Evolutionary conservation across 2,888 invertebrate species (phyloP), one percentile per base, ranked within the genome.

Genomic region (Caenorhabditis imperialis): DNA sequence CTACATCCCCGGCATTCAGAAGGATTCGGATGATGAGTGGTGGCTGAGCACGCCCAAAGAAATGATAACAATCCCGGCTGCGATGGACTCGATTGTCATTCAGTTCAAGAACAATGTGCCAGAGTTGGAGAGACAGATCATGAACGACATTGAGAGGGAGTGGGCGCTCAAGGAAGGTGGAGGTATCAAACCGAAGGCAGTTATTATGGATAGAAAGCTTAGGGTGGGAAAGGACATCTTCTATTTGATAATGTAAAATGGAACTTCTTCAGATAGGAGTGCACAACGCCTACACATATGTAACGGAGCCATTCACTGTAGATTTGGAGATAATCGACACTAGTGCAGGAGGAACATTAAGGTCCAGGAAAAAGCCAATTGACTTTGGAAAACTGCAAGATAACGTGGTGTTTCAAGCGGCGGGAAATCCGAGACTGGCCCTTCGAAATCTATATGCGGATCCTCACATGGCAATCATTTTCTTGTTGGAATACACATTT

Each of bases 251-350:
- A n/a, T n/a, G n/a, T n/a, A 30, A 30, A 30, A 30, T 30, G 10
- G 10, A 30, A n/a, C n/a, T n/a, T n/a, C 30, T 30, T 30, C 67
- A 90, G 89, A 87, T 90, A 63, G 90, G 90, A 38, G 88, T 90
- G 10, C 90, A 90, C 82, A 90, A 90, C 84, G 90, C 90, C 5
- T 89, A 89, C 86, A 85, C 87, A 8, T 90, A 89, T 81, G 81
- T 90, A 5, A 88, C 89, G 27, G 89, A 90, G 54, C 90, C 90
- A 7, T 85, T 89, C 55, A 86, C 88, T 2, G 86, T 90, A 22
- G 87, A 89, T 54, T 78, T 90, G 71, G 55, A 65, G 35, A 40
- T 65, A 0, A 50, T 65, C 25, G 42, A 50, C 20, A 23, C 35
- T 8, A 75, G 62, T 40, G 73, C 37, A 14, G 61, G 63, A 20